Evolutionary conservation across 2,113 vertebrate species (phyloP).

Genomic region (Crotalus viridis): DNA sequence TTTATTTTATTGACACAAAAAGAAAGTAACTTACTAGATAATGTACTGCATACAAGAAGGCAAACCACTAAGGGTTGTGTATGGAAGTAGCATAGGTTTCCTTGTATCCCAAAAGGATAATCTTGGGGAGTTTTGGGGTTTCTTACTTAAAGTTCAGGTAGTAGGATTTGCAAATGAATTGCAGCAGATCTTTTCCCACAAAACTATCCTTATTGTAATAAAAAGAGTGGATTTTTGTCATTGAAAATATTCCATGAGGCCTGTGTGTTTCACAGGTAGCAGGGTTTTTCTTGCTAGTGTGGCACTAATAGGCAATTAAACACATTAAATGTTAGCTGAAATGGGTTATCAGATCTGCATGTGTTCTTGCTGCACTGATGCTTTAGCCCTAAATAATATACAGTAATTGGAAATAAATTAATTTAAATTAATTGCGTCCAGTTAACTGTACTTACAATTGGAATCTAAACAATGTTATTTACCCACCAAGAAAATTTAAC

Average conservation of each 20-base stretch:
- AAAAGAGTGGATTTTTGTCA: conserved; percentile 52
- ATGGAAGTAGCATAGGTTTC: conserved; percentile 7
- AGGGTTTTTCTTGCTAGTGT: conserved; percentile 19
- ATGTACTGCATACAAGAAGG: conserved; percentile 38
- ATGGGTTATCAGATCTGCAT: conserved; percentile 27
- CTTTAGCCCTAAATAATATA: conserved; percentile 6
- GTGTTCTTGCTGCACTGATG: conserved; percentile 47
- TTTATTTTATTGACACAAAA: conserved; percentile 29
- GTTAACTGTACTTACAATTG: conserved; percentile 11
- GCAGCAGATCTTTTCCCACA: conserved; percentile 42
- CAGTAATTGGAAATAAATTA: conserved; percentile 4
- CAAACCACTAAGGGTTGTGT: neutral
- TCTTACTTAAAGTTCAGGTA: conserved; percentile 44
- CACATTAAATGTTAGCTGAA: conserved; percentile 29
- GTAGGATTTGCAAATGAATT: conserved; percentile 47
- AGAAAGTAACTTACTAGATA: conserved; percentile 44
- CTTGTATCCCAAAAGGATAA: conserved; percentile 7
- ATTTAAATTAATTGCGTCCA: conserved; percentile 7
- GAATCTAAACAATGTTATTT: neutral
- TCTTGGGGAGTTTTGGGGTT: conserved; percentile 44
- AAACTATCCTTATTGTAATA: conserved; percentile 10
- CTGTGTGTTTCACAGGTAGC: conserved; percentile 52
- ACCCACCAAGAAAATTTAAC: neutral
- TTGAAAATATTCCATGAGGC: conserved; percentile 51
- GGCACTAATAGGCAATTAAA: conserved; percentile 27